Percentiles rank a stretch among this genome's conserved stretches.
These are phyloP conservation scores for Rhynchomys soricoides DNA, from an alignment of 2,113 vertebrate genomes.

Conservation along the genomic window DNA sequence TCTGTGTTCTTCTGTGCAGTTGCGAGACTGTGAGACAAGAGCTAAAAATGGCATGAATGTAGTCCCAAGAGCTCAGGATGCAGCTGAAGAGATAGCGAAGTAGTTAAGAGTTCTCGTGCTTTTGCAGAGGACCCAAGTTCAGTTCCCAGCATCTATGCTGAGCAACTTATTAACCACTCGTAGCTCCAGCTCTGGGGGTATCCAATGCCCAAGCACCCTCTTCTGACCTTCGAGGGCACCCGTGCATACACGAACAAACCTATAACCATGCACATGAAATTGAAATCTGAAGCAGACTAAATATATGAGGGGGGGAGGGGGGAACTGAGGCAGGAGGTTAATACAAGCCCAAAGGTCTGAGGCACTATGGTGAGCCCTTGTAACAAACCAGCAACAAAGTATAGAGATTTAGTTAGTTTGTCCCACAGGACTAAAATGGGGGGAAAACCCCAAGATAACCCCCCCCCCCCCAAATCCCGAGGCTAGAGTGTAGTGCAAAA, in stretches of 20 bases:
- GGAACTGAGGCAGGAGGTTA: background rate
- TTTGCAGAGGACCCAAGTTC: background rate
- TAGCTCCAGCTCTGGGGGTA: background rate
- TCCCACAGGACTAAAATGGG: background rate
- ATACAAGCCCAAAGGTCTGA: background rate
- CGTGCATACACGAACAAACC: no score
- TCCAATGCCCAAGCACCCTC: background rate
- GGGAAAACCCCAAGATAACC: background rate
- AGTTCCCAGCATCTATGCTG: background rate
- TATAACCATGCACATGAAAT: background rate
- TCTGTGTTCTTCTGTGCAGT: rapidly evolving
- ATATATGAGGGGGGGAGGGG: background rate
- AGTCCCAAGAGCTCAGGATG: background rate
- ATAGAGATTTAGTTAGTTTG: background rate
- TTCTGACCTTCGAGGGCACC: background rate
- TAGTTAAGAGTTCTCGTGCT: background rate
- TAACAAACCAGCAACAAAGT: background rate
- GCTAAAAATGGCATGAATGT: background rate
- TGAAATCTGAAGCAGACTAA: background rate
- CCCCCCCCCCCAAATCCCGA: no score
- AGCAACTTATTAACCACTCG: background rate
- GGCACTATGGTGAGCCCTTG: background rate
- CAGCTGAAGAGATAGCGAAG: background rate
- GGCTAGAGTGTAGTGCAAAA: background rate
- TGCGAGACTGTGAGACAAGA: no score